Evolutionary conservation across 2,797 vertebrate genomes (phyloP), one percentile per base, ranked within the genome.

Genomic region (Melanotaenia boesemani): DNA sequence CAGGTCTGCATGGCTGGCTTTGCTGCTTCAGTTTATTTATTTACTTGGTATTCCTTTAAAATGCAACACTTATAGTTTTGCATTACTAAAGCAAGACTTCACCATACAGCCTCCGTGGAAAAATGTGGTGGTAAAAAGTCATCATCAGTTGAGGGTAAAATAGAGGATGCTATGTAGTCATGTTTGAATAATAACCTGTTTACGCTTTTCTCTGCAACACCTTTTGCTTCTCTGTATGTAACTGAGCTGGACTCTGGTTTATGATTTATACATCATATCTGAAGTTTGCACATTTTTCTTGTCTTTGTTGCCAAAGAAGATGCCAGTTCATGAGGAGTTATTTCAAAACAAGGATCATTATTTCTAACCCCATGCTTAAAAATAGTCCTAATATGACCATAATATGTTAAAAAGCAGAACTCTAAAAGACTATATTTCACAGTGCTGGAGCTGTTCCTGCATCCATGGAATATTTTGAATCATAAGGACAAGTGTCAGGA

Each of bases 1-100:
- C 88, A 88, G 80, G 85, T 88, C 84, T 75, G 90, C 92, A 93
- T 93, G 92, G 88, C 89, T 91, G 86, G 80, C 83, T 86, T 86
- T 79, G 64, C 86, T 80, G 77, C 78, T 70, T 80, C 60, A 18
- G 62, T 73, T 78, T 30, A 68, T 76, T 61, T 67, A 66, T 76
- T 54, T 50, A 44, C 52, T 50, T 77, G 68, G 57, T 63, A 74
- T 70, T 54, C 30, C 58, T 70, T 55, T 64, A 30, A 39, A 85
- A 61, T 44, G 41, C 41, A 44, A 50, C 34, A 41, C 52, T 78
- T 71, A 65, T 5, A 60, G 15, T 15, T 55, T 22, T 11, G 7
- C 55, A 24, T 28, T 11, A 22, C 36, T 50, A 15, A 16, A 76
- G 30, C 52, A 6, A 67, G 46, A 72, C 57, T 52, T 52, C 22